Evolutionary conservation across 2,888 invertebrate species (phyloP), one percentile per base, ranked within the genome.

Genomic region (Oscheius sp.): DNA sequence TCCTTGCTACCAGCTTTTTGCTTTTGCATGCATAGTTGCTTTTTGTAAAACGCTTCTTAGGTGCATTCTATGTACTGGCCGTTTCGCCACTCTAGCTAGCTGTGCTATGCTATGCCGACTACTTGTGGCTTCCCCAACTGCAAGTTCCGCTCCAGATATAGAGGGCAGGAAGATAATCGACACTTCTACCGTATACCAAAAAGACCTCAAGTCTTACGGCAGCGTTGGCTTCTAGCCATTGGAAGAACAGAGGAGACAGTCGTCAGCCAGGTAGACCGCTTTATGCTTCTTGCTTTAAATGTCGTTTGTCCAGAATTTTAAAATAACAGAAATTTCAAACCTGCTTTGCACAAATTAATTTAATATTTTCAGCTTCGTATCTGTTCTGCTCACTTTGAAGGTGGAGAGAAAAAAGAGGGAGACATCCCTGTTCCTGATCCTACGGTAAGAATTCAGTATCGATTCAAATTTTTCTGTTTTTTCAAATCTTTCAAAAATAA

Each of bases 131-230:
- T 89, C 82, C 89, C 89, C 74, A 90, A 89, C 78, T 90, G 89
- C 84, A 89, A 90, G 82, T 87, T 87, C 73, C 86, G 87, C 27
- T 87, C 87, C 43, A 76, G 87, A 29, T 90, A 89, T 70, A 88
- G 89, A 63, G 89, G 89, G 58, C 88, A 88, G 61, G 89, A 89
- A 76, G 89, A 90, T 80, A 89, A 88, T 77, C 88, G 89, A 5
- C 89, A 90, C 80, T 90, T 90, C 83, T 90, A 90, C 81, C 89
- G 89, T 49, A 89, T 89, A 13, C 89, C 89, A 25, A 89, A 89
- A 85, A 84, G 89, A 58, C 89, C 89, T 35, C 84, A 86, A 46
- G 82, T 89, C 18, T 82, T 90, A 73, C 82, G 89, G 16, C 88
- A 89, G 74, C 82, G 87, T 66, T 90, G 90, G 90, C 84, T 89